Evolutionary conservation across 2,113 vertebrate species (phyloP), one percentile per base, ranked within the genome.

Genomic region (Epinephelus moara): DNA sequence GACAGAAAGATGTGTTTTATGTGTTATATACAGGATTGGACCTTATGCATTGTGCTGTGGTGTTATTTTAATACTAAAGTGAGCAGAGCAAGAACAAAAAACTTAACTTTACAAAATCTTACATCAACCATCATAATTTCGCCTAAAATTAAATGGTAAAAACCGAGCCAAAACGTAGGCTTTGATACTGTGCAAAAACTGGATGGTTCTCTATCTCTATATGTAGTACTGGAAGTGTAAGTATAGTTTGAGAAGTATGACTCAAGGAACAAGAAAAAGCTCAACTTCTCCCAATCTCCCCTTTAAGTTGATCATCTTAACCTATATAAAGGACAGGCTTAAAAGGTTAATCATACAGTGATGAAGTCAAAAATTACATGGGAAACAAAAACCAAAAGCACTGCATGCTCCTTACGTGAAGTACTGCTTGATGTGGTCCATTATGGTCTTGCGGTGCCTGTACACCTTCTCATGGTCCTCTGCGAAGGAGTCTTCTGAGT

Each of bases 401-500:
- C 6, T 19, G 19, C 8, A 8, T 4, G 30, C 5, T 42, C 75
- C 97, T 97, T 96, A 98, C 98, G 94, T 91, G 89, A 97, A 96
- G 84, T 92, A 97, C 0, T 82, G 73, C 72, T 90, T 96, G 82
- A 98, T 17, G 72, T 98, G 95, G 87, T 97, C 95, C 95, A 93
- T 66, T 64, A 96, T 80, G 1, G 93, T 96, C 93, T 97, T 99
- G 76, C 92, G 97, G 30, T 92, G 90, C 90, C 97, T 95, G 3
- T 93, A 83, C 81, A 96, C 77, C 91, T 96, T 99, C 84, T 95
- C 92, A 19, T 99, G 89, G 3, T 97, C 95, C 76, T 96, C 91
- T 0, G 85, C 82, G 66, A 99, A 99, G 3, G 78, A 62, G 19
- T 96, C 96, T 88, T 97, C 96, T 0, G 98, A 98, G 86, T 98